Conservation (phyloP, 2,113 vertebrate species). For the Ramphastos sulfuratus region DNA sequence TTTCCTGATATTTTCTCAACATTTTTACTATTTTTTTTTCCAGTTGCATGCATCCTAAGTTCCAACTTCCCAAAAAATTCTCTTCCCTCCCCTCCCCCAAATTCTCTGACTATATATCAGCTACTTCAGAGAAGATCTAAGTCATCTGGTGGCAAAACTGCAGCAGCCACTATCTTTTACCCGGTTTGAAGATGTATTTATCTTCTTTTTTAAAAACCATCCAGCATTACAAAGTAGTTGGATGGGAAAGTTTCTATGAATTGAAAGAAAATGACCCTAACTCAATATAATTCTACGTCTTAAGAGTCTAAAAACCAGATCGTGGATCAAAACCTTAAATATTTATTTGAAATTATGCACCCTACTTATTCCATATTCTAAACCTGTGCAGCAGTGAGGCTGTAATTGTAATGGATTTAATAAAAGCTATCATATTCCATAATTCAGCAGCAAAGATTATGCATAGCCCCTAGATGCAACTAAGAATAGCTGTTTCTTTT, state of each 20-base stretch:
- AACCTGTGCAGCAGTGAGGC: conserved; percentile 65
- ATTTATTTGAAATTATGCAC: conserved; percentile 80
- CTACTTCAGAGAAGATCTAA: not conserved
- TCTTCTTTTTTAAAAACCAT: not conserved
- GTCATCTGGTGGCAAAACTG: not conserved
- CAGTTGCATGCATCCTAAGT: not conserved
- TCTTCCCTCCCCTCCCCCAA: not conserved
- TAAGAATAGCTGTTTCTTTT: conserved; percentile 75
- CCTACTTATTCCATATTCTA: conserved; percentile 79
- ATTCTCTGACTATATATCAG: not conserved
- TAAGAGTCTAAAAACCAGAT: conserved; percentile 68
- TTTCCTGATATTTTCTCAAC: not conserved
- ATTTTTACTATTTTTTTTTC: not conserved
- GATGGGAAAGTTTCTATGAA: conserved; percentile 1
- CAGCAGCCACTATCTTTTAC: not conserved
- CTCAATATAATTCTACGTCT: conserved; percentile 39
- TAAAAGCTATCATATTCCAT: conserved; percentile 72
- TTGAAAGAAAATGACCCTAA: conserved; percentile 6
- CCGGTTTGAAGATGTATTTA: not conserved
- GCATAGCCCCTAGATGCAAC: conserved; percentile 55
- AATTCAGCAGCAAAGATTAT: conserved; percentile 74
- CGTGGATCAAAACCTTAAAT: conserved; percentile 76
- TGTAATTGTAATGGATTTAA: conserved; percentile 70
- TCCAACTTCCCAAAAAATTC: not conserved
- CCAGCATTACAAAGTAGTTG: not conserved